A percentile compares a stretch with the other conserved stretches of the same genome.
phyloP scores from a whole-genome alignment of 2,888 invertebrate species.

The Caenorhabditis afra region DNA sequence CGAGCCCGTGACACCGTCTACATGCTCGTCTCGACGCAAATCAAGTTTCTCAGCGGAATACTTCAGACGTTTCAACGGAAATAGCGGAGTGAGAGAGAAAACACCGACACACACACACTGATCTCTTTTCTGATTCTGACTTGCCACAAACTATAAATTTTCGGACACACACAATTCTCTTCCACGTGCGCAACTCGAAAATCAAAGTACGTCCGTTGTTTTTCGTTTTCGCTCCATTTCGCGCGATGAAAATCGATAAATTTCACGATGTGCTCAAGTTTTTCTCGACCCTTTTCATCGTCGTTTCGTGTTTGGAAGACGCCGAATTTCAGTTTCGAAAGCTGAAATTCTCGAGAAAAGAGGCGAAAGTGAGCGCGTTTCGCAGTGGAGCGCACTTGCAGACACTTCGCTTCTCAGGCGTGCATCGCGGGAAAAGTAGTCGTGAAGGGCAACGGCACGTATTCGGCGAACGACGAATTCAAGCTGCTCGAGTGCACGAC shows the following conservation, averaged over 20 bases:
- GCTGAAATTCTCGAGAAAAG: neutral
- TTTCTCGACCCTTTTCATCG: neutral
- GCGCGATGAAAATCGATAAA: conserved; percentile 11
- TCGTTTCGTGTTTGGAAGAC: neutral
- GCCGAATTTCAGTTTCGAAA: neutral
- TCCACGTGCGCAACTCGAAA: no score
- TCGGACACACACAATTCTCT: no score
- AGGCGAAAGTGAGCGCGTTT: neutral
- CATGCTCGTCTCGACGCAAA: conserved; percentile 54
- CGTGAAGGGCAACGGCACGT: neutral
- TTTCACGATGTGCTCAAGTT: neutral
- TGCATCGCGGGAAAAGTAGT: neutral
- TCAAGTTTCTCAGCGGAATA: conserved; percentile 56
- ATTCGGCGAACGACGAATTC: neutral
- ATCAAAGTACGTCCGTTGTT: no score
- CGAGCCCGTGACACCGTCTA: conserved; percentile 22
- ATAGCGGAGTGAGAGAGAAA: neutral
- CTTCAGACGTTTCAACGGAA: conserved; percentile 45
- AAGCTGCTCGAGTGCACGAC: neutral
- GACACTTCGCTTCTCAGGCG: neutral
- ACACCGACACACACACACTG: no score
- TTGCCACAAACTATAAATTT: no score
- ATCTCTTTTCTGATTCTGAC: conserved; percentile 10
- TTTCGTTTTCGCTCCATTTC: no score
- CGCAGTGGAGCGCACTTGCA: no score